Base-by-base conservation (phyloP, 2,113 vertebrate species). In the Panurus biarmicus region DNA sequence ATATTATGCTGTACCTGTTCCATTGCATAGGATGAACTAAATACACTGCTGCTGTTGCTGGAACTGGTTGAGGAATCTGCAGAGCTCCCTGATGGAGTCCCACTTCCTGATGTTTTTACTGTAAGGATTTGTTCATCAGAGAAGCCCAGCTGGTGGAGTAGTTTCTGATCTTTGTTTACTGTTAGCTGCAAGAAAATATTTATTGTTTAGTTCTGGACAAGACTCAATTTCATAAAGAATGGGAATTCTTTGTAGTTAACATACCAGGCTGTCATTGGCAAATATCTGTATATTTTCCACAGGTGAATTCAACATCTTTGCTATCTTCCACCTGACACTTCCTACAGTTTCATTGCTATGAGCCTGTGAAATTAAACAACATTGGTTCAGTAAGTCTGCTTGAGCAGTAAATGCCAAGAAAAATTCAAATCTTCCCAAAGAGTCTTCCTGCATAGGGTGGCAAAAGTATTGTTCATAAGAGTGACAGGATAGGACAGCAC, bases 201-300 rank as follows among this genome's bases (percentile, higher is more conserved):
- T 86, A 90, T 47, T 36, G 40, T 50, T 97, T 94, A 97, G 65
- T 15, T 74, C 28, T 73, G 56, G 70, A 64, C 67, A 15, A 86
- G 35, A 69, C 53, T 56, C 18, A 35, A 24, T 69, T 72, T 82
- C 25, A 81, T 14, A 16, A 40, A 57, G 53, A 79, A 73, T 9
- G 11, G 67, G 47, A 86, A 65, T 28, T 67, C 16, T 64, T 69
- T 74, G 28, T 31, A 80, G 86, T 53, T 71, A 82, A 98, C 99
- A 95, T 95, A 99, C 99, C 99, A 99, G 98, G 80, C 98, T 99
- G 57, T 99, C 99, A 87, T 99, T 99, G 81, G 99, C 99, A 97
- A 99, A 99, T 97, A 99, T 99, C 97, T 99, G 99, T 90, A 99
- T 98, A 66, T 99, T 99, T 96, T 99, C 99, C 97, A 99, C 98